phyloP scores from a whole-genome alignment of 2,888 invertebrate genomes.

The Schizaphis graminum region DNA sequence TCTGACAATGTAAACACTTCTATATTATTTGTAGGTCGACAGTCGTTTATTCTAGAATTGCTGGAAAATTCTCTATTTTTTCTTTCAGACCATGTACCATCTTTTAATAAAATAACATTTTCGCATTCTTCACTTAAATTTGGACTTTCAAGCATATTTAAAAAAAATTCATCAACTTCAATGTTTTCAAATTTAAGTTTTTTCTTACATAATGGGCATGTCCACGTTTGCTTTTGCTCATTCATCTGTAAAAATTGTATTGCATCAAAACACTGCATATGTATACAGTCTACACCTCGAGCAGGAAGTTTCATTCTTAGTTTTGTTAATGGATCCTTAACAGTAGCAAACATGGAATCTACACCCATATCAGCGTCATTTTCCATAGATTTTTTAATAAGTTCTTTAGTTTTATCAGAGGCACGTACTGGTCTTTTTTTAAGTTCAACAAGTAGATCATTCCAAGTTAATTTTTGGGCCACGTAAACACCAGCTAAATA shows the following conservation, averaged over 20 bases:
- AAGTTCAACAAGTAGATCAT: constrained; percentile 44
- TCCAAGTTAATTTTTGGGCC: constrained; percentile 43
- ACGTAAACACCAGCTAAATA: constrained; percentile 56
- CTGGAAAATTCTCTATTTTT: constrained; percentile 2
- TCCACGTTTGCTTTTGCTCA: constrained; percentile 97
- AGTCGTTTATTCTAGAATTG: neutral
- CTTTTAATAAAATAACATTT: constrained; percentile 49
- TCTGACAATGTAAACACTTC: constrained; percentile 60
- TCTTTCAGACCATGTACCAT: constrained; percentile 48
- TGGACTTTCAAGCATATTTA: constrained; percentile 49
- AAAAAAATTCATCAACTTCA: constrained; percentile 61
- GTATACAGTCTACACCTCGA: constrained; percentile 90
- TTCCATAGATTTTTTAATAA: constrained; percentile 74
- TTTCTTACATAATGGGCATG: constrained; percentile 97
- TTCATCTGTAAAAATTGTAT: constrained; percentile 97
- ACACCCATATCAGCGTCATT: constrained; percentile 96
- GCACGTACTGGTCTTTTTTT: constrained; percentile 42
- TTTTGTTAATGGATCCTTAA: constrained; percentile 94
- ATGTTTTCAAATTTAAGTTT: constrained; percentile 52
- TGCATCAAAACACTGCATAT: constrained; percentile 98
- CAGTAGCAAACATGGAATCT: constrained; percentile 90
- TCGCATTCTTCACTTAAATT: constrained; percentile 46
- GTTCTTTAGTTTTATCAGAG: constrained; percentile 35
- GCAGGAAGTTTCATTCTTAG: constrained; percentile 92
- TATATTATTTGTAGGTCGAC: neutral